Percentiles rank a stretch among this genome's conserved stretches.
Conservation (phyloP, 1,140 invertebrate species). For the Ceratoteleas bidentatus region DNA sequence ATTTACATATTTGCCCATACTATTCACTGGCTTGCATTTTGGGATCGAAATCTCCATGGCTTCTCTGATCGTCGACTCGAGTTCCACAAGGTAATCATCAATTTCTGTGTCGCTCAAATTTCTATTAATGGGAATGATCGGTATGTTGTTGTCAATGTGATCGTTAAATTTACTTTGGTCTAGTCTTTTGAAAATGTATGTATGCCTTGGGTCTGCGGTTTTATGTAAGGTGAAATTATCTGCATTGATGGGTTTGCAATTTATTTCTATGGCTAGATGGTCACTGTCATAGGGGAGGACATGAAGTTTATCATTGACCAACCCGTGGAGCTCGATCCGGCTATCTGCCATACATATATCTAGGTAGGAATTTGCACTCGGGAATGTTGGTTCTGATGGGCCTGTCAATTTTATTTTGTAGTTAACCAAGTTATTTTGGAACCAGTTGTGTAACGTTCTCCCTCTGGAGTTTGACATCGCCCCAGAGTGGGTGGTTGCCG, state of each 20-base stretch:
- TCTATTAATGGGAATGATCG: background rate
- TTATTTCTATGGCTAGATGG: background rate
- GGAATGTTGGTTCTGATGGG: background rate
- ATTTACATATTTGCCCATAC: background rate
- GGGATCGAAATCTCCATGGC: background rate
- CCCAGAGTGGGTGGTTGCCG: constrained; percentile 6
- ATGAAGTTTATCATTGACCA: background rate
- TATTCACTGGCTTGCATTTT: background rate
- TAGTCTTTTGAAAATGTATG: constrained; percentile 10
- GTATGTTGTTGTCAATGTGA: background rate
- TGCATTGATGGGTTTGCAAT: background rate
- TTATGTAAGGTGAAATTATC: constrained; percentile 6
- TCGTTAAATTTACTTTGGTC: background rate
- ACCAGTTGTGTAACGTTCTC: background rate
- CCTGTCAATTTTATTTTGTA: constrained; percentile 16
- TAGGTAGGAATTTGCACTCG: background rate
- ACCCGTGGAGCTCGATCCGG: background rate
- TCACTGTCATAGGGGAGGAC: constrained; percentile 18
- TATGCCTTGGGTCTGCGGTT: too few species aligned
- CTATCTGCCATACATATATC: constrained; percentile 3
- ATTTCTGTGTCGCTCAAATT: constrained; percentile 15
- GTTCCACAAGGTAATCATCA: background rate
- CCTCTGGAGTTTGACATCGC: background rate
- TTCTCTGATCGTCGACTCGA: background rate
- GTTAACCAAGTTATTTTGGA: background rate